These are phyloP conservation scores for Nomada ruficornis DNA, from an alignment of 2,888 invertebrate species.

Conservation along the genomic window DNA sequence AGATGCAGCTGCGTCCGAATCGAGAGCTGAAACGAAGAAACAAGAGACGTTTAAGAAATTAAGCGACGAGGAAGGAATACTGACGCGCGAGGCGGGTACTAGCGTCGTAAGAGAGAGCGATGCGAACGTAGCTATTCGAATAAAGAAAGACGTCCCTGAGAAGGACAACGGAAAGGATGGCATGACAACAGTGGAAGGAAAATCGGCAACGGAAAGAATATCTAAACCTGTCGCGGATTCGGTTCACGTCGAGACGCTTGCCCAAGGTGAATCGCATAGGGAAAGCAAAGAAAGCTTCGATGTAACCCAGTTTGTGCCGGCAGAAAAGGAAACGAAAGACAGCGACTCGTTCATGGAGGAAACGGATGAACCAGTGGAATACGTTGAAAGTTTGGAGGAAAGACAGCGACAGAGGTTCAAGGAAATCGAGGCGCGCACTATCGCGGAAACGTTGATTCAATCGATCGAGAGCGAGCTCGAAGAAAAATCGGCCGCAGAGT, in stretches of 20 bases:
- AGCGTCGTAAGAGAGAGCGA: constrained; percentile 71
- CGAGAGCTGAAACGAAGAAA: constrained; percentile 68
- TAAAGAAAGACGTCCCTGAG: constrained; percentile 69
- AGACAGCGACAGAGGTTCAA: constrained; percentile 60
- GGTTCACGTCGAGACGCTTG: constrained; percentile 65
- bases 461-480: constrained; percentile 80
- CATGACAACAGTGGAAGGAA: constrained; percentile 32
- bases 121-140: constrained; percentile 74
- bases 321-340: constrained; percentile 56
- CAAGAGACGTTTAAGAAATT: constrained; percentile 69
- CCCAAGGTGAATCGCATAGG: constrained; percentile 69
- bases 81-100: constrained; percentile 70
- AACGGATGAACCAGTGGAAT: constrained; percentile 32
- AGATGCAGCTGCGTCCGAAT: constrained; percentile 75
- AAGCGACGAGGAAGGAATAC: constrained; percentile 74
- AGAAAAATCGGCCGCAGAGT: constrained; percentile 67
- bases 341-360: constrained; percentile 24
- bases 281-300: constrained; percentile 71
- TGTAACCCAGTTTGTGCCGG: constrained; percentile 54
- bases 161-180: constrained; percentile 51
- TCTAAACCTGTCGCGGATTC: constrained; percentile 55
- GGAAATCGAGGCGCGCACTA: constrained; percentile 73
- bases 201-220: constrained; percentile 3
- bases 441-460: constrained; percentile 79
- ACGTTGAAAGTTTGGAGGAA: constrained; percentile 58